Evolutionary conservation across 2,888 invertebrate species (phyloP), one percentile per base, ranked within the genome.

Genomic region (Polyploca ridens): DNA sequence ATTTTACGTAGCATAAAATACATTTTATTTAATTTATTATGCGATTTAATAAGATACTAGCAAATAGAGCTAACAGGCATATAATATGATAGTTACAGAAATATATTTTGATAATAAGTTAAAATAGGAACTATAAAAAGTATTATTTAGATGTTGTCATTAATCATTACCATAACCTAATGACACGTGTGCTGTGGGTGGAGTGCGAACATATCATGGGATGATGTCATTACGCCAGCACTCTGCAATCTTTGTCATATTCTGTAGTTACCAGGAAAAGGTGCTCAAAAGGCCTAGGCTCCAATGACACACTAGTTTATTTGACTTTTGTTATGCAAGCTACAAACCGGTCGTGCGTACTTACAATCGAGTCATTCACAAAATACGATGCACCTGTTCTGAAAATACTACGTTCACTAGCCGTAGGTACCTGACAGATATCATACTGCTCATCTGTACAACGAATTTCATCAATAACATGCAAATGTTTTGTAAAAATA

Each of bases 191-290:
- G 35, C 46, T 76, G 92, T 91, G 88, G 91, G 93, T 84, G 90
- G 83, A 86, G 88, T 88, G 84, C 82, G 84, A 87, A 87, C 87
- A 87, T 82, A 81, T 82, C 81, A 85, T 84, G 78, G 82, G 81
- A 79, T 93, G 93, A 93, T 93, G 93, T 93, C 93, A 93, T 90
- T 88, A 87, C 79, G 77, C 79, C 76, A 77, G 74, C 84, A 84
- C 82, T 84, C 74, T 72, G 82, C 79, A 83, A 88, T 85, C 80
- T 86, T 84, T 87, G 87, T 83, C 88, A 87, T 82, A 82, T 81
- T 83, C 80, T 78, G 78, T 75, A 69, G 73, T 69, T 68, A 63
- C 66, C 69, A 73, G 71, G 66, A 73, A 78, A 71, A 73, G 67
- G 66, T 73, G 75, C 75, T 69, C 72, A 74, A 73, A 76, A 78